Base-by-base conservation (phyloP, 2,888 invertebrate species). In the Sialis lutaria region DNA sequence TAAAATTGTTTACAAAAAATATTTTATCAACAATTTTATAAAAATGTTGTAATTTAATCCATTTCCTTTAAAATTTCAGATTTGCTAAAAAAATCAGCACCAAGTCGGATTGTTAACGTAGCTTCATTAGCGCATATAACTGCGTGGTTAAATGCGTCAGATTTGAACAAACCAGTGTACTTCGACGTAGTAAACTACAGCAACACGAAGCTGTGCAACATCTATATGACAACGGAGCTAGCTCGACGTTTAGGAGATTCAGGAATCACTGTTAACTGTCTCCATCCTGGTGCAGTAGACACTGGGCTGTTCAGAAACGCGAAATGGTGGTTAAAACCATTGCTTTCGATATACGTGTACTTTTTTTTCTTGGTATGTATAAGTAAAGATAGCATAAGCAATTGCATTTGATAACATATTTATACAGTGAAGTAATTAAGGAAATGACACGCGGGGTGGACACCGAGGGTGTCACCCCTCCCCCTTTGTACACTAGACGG, bases 81-180 rank as follows among this genome's bases (percentile, higher is more conserved):
- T 48, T 72, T 75, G 57, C 60, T 77, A 44, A 63, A 61, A 48
- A 61, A 61, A 53, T 59, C 63, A 8, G 57, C 58, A 2, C 60
- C 60, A 40, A 59, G 60, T 47, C 54, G 63, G 34, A 61, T 64
- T 42, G 58, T 64, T 13, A 63, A 60, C 49, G 59, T 62, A 6
- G 60, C 60, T 43, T 63, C 62, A 6, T 54, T 55, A 5, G 47
- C 52, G 2, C 42, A 47, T 35, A 7, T 33, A 6, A 31, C 13
- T n/a, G 33, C 42, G 4, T 8, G 6, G 6, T 33, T 47, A 13
- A 35, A 47, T 33, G 22, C 42, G 34, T n/a, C 33, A 5, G 22
- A 47, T 42, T 10, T 47, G 35, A 47, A 47, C 37, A 45, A 40
- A 40, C 4, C 6, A 32, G 32, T n/a, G 9, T 31, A 22, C 4